These are phyloP conservation scores for Oreocharis arfaki DNA, from an alignment of 2,113 vertebrate genomes.

Conservation along the genomic window DNA sequence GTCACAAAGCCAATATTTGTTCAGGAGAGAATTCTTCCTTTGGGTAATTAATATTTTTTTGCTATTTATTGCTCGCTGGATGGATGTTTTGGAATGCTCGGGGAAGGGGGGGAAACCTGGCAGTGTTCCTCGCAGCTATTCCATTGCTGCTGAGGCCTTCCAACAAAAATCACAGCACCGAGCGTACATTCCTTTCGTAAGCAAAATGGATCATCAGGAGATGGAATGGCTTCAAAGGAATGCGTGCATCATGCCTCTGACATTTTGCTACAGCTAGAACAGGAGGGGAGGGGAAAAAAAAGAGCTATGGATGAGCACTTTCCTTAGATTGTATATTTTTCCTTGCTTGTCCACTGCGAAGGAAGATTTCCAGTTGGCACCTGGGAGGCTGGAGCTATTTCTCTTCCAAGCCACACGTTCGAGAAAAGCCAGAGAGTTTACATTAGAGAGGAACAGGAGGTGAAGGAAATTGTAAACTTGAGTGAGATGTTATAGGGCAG, in stretches of 20 bases:
- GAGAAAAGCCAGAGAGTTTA: constrained; percentile 54
- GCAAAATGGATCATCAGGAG: constrained; percentile 51
- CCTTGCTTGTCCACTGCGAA: neutral
- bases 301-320: neutral
- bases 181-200: constrained; percentile 40
- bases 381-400: constrained; percentile 1
- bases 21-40: constrained; percentile 64
- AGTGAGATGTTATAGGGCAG: constrained; percentile 56
- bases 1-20: constrained; percentile 55
- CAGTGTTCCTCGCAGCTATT: constrained; percentile 33
- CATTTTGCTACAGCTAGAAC: constrained; percentile 40
- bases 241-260: constrained; percentile 57
- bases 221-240: constrained; percentile 62
- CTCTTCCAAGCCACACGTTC: neutral
- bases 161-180: constrained; percentile 29
- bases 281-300: neutral
- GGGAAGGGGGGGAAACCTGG: constrained; percentile 13
- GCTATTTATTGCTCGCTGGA: constrained; percentile 60
- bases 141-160: constrained; percentile 37
- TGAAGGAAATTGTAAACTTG: constrained; percentile 43
- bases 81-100: constrained; percentile 36
- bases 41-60: constrained; percentile 63
- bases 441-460: constrained; percentile 48
- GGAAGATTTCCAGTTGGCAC: constrained; percentile 54
- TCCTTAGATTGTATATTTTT: neutral